phyloP scores from a whole-genome alignment of 2,888 invertebrate genomes.

The Perizoma flavofasciatum region DNA sequence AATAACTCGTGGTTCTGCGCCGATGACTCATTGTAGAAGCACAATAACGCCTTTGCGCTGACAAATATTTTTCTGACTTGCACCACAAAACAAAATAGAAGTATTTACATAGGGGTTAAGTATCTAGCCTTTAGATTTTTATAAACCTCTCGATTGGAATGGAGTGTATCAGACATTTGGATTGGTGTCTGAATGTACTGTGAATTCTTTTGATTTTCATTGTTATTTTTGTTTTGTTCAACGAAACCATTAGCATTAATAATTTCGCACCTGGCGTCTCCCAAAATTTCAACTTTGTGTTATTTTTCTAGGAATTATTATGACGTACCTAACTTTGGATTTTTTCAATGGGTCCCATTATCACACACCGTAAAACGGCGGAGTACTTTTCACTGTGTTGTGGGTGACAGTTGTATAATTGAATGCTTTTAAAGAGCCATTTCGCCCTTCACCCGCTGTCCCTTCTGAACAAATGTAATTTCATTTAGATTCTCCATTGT shows the following conservation, averaged over 20 bases:
- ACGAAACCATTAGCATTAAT: too few species aligned
- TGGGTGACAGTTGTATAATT: slow-evolving; percentile 66
- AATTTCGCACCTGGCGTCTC: too few species aligned
- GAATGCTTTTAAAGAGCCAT: slow-evolving; percentile 63
- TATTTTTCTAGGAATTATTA: too few species aligned
- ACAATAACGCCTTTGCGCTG: too few species aligned
- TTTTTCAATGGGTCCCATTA: slow-evolving; percentile 11
- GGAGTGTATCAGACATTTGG: slow-evolving; percentile 38
- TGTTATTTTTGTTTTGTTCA: background rate
- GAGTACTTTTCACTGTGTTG: slow-evolving; percentile 39
- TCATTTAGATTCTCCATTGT: slow-evolving; percentile 52
- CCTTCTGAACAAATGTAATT: slow-evolving; percentile 46
- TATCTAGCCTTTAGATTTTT: slow-evolving; percentile 31
- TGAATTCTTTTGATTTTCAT: background rate
- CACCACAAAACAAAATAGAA: slow-evolving; percentile 35
- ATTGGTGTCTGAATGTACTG: slow-evolving; percentile 22
- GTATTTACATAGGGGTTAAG: slow-evolving; percentile 55
- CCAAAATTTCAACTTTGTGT: slow-evolving; percentile 33
- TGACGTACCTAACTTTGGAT: background rate
- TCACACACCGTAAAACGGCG: slow-evolving; percentile 10
- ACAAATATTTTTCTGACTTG: slow-evolving; percentile 25
- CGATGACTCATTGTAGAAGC: too few species aligned
- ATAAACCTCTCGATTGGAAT: slow-evolving; percentile 24
- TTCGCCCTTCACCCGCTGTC: slow-evolving; percentile 43
- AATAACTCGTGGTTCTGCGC: too few species aligned